Percentiles rank a stretch among this genome's conserved stretches.
Evolutionary conservation across 2,888 invertebrate genomes (phyloP).

Genomic region (Zelleria hepariella): DNA sequence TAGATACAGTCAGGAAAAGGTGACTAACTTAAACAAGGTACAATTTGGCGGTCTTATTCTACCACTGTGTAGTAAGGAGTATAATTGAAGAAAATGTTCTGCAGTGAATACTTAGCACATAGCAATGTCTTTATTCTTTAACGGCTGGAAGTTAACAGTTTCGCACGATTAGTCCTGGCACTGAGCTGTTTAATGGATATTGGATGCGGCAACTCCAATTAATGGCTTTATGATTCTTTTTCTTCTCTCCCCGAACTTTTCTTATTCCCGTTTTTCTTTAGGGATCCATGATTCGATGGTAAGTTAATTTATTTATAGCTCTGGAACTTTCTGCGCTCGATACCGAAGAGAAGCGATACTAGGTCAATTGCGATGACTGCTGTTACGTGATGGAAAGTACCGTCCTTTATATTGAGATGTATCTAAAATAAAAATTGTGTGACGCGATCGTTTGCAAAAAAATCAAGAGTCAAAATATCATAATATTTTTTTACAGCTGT

Average conservation of each 20-base stretch:
- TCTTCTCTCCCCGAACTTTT: not conserved
- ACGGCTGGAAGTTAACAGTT: slow-evolving; percentile 27
- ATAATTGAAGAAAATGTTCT: not conserved
- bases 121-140: slow-evolving; percentile 16
- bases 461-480: too few species aligned
- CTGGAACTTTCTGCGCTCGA: not conserved
- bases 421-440: too few species aligned
- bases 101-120: not conserved
- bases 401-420: too few species aligned
- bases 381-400: not conserved
- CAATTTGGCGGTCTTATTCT: not conserved
- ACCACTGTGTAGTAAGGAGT: not conserved
- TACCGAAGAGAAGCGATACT: too few species aligned
- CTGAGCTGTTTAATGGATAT: slow-evolving; percentile 24
- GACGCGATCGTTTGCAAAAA: too few species aligned
- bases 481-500: too few species aligned
- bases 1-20: too few species aligned
- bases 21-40: too few species aligned
- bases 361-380: not conserved
- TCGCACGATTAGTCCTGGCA: slow-evolving; percentile 28
- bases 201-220: slow-evolving; percentile 11
- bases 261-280: not conserved
- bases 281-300: not conserved
- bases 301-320: not conserved
- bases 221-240: not conserved